Evolutionary conservation across 2,888 invertebrate species (phyloP).

Genomic region (Bellardia bayeri): DNA sequence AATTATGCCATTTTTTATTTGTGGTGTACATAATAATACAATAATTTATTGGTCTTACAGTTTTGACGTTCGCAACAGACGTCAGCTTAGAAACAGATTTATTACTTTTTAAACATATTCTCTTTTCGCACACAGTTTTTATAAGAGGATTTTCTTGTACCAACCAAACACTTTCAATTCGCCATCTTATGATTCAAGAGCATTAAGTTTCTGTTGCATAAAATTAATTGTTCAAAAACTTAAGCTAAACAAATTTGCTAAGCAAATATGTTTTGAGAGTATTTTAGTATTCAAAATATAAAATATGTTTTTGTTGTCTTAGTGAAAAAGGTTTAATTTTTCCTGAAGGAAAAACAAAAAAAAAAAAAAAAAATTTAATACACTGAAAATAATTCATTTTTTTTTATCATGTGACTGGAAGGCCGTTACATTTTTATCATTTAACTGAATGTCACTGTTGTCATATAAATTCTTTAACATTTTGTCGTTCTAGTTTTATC

Average conservation of each 20-base stretch:
- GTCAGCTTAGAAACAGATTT: background rate
- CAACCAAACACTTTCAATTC: background rate
- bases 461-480: background rate
- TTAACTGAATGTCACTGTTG: constrained; percentile 20
- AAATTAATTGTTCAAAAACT: background rate
- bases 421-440: constrained; percentile 41
- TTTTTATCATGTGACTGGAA: constrained; percentile 41
- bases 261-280: background rate
- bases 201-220: background rate
- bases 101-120: background rate
- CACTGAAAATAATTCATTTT: constrained; percentile 46
- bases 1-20: no score
- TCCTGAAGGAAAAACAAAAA: no score
- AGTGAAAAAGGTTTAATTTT: no score
- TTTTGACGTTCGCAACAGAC: background rate
- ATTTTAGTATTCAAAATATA: background rate
- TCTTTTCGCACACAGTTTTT: no score
- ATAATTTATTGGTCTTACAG: background rate
- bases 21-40: no score
- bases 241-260: background rate
- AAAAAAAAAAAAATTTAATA: background rate
- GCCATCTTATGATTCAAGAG: background rate
- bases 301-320: background rate
- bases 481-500: background rate
- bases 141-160: no score